Percentiles rank a stretch among this genome's conserved stretches.
Evolutionary conservation across 1,140 invertebrate genomes (phyloP).

Genomic region (Hylaeus anthracinus): DNA sequence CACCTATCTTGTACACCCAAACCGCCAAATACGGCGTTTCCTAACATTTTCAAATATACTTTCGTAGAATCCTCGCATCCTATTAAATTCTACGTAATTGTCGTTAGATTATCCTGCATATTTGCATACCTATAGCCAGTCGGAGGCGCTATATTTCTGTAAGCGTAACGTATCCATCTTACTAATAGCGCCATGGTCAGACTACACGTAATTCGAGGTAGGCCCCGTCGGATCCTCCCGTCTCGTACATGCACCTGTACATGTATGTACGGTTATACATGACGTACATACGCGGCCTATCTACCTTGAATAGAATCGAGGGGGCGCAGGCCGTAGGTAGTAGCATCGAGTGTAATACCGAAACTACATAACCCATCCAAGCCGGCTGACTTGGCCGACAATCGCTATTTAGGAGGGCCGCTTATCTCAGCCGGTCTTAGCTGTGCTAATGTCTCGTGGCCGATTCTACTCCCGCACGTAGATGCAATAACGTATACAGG

Average conservation of each 20-base stretch:
- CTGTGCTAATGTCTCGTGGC: slow-evolving; percentile 47
- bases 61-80: no score
- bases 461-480: slow-evolving; percentile 16
- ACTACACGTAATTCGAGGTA: slow-evolving; percentile 48
- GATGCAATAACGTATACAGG: slow-evolving; percentile 21
- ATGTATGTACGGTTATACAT: not conserved
- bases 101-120: not conserved
- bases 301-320: slow-evolving; percentile 42
- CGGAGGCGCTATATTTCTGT: slow-evolving; percentile 23
- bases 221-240: slow-evolving; percentile 6
- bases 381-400: slow-evolving; percentile 53
- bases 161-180: slow-evolving; percentile 39
- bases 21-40: no score
- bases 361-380: slow-evolving; percentile 50
- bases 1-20: no score
- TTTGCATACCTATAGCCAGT: not conserved
- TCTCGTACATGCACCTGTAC: not conserved
- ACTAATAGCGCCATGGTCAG: slow-evolving; percentile 41
- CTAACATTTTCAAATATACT: no score
- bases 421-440: slow-evolving; percentile 52
- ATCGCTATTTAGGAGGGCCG: slow-evolving; percentile 51
- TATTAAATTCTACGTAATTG: not conserved
- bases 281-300: slow-evolving; percentile 33
- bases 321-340: not conserved
- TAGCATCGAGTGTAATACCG: slow-evolving; percentile 50